Base-by-base conservation (phyloP, 1,140 invertebrate species). In the Oryctes rhinoceros region DNA sequence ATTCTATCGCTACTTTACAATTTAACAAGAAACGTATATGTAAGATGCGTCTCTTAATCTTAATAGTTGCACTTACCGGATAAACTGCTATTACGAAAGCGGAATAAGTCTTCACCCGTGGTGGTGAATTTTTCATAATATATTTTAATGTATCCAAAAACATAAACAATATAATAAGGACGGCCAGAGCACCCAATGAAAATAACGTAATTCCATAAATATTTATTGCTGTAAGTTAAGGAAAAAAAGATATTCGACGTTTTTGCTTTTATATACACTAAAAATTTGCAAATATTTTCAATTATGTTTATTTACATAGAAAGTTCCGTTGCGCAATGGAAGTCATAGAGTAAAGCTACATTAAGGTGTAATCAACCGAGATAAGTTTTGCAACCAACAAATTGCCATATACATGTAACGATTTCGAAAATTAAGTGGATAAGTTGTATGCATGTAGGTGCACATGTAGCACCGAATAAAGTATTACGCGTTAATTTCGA, bases 31-130 rank as follows among this genome's bases (percentile, higher is more conserved):
- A 30, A 30, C 0, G 2, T 30, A 30, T 30, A 2, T 30, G 24
- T 74, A 74, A 24, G 5, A 24, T 4, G 30, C 67, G 4, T 35
- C 35, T n/a, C 3, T 39, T n/a, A n/a, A n/a, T n/a, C n/a, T n/a
- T 44, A 74, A 74, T 2, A 35, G 13, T 24, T 3, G 24, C 4
- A 35, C 75, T 90, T 87, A 92, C 91, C 83, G 91, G 91, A 86
- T 92, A 92, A 24, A 92, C 90, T 82, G 89, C 89, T 30, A 92
- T 84, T 6, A 92, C 89, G 65, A 91, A 89, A 4, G 89, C 89
- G 0, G 91, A 89, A 83, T 90, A 89, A 4, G 88, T 85, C 86
- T 90, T 90, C 30, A 88, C 86, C 49, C 87, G 83, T 5, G 89
- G 87, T n/a, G 89, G 86, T 80, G 89, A 89, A 78, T 90, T 87